Evolutionary conservation across 2,113 vertebrate species (phyloP), one percentile per base, ranked within the genome.

Genomic region (Archilochus colubris): DNA sequence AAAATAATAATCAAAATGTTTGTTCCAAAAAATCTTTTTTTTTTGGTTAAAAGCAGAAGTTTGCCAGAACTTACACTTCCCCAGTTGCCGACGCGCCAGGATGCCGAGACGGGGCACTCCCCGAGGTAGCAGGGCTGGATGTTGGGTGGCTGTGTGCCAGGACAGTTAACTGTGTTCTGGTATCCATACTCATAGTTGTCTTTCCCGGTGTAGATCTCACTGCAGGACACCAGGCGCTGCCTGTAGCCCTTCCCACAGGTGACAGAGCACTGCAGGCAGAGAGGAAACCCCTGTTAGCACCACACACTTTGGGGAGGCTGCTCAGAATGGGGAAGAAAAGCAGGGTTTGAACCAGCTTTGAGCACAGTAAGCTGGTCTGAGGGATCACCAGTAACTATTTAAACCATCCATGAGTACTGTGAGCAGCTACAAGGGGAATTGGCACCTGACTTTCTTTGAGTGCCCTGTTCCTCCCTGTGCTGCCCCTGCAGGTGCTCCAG

Each of bases 81-180:
- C 99, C 99, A 99, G 97, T 98, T 98, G 97, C 99, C 98, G 7
- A 98, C 98, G 55, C 98, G 98, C 99, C 99, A 99, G 83, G 98
- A 97, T 5, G 97, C 98, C 0, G 91, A 97, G 31, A 97, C 84
- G 0, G 98, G 97, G 91, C 99, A 99, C 23, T 98, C 98, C 13
- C 93, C 96, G 38, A 98, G 96, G 96, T 98, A 97, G 97, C 99
- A 99, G 66, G 98, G 96, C 89, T 98, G 98, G 97, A 98, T 97
- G 88, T 98, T 99, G 95, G 98, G 98, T 2, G 99, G 99, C 68
- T 98, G 98, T 0, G 98, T 98, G 86, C 99, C 98, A 0, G 99
- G 99, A 82, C 99, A 99, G 98, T 98, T 98, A 94, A 98, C 96
- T 4, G 97, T 95, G 76, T 98, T 98, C 96, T 99, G 99, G 98